Evolutionary conservation across 1,140 invertebrate species (phyloP).

Genomic region (Drosophila nebulosa): DNA sequence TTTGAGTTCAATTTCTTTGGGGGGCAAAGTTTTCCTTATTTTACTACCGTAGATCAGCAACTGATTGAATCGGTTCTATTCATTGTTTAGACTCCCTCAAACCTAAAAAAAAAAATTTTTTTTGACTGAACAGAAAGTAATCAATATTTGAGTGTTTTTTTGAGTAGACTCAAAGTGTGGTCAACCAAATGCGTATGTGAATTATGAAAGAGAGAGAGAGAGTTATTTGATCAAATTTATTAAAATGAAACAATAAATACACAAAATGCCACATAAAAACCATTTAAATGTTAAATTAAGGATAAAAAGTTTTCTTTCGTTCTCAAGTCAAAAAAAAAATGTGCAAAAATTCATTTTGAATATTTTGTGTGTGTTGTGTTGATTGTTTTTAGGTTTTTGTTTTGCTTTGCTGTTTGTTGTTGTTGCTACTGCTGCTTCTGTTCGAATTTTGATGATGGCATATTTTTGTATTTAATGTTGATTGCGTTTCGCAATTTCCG

Average conservation of each 20-base stretch:
- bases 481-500: slow-evolving; percentile 4
- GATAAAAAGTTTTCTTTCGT: background rate
- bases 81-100: too few relatives aligned
- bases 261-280: background rate
- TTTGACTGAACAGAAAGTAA: too few relatives aligned
- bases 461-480: slow-evolving; percentile 9
- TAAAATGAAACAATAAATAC: background rate
- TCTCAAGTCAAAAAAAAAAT: background rate
- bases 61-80: too few relatives aligned
- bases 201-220: too few relatives aligned
- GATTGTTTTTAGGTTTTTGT: background rate
- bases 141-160: too few relatives aligned
- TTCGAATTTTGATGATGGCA: background rate
- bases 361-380: background rate
- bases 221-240: background rate
- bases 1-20: too few relatives aligned
- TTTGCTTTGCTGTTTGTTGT: background rate
- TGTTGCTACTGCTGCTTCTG: background rate
- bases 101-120: too few relatives aligned
- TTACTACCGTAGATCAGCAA: too few relatives aligned
- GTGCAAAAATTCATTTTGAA: background rate
- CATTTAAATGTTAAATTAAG: background rate
- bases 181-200: too few relatives aligned
- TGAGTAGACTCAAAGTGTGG: too few relatives aligned
- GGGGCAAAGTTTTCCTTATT: too few relatives aligned